Percentiles rank a stretch among this genome's conserved stretches.
Evolutionary conservation across 2,888 invertebrate genomes (phyloP).

Genomic region (Calephelis perditalis): DNA sequence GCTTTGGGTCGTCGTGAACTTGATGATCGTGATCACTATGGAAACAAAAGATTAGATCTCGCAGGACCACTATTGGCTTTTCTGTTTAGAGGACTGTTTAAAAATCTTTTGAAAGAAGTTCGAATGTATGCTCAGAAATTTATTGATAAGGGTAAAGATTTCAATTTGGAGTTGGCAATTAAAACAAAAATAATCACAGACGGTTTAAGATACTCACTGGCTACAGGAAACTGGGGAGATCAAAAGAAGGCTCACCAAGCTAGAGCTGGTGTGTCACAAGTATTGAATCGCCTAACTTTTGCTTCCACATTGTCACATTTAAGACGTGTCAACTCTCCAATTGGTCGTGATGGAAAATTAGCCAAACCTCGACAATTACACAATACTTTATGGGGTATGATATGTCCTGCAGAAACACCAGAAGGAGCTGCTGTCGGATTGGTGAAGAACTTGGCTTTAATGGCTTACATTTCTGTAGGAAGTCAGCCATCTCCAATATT

Average conservation of each 20-base stretch:
- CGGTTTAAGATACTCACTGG: conserved; percentile 97
- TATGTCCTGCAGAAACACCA: conserved; percentile 99
- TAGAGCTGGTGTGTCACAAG: conserved; percentile 97
- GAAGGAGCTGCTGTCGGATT: conserved; percentile 98
- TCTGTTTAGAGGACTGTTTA: conserved; percentile 96
- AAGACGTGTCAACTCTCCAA: conserved; percentile 98
- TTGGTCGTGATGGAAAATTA: conserved; percentile 98
- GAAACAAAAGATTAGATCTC: conserved; percentile 97
- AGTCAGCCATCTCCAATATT: conserved; percentile 99
- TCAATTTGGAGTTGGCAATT: conserved; percentile 96
- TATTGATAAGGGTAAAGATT: conserved; percentile 98
- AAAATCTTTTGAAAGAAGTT: conserved; percentile 97
- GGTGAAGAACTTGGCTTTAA: conserved; percentile 98
- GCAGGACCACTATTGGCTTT: conserved; percentile 98
- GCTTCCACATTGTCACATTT: conserved; percentile 99
- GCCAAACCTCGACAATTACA: conserved; percentile 99
- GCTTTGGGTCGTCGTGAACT: conserved; percentile 96
- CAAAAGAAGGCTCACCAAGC: conserved; percentile 99
- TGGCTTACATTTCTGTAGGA: conserved; percentile 99
- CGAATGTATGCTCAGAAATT: conserved; percentile 99
- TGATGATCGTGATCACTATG: conserved; percentile 99
- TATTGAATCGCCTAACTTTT: conserved; percentile 98
- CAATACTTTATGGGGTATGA: conserved; percentile 99
- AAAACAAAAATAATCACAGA: conserved; percentile 99
- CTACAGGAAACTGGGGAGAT: conserved; percentile 99